phyloP scores from a whole-genome alignment of 2,888 invertebrate genomes.

The Oscheius sp. region DNA sequence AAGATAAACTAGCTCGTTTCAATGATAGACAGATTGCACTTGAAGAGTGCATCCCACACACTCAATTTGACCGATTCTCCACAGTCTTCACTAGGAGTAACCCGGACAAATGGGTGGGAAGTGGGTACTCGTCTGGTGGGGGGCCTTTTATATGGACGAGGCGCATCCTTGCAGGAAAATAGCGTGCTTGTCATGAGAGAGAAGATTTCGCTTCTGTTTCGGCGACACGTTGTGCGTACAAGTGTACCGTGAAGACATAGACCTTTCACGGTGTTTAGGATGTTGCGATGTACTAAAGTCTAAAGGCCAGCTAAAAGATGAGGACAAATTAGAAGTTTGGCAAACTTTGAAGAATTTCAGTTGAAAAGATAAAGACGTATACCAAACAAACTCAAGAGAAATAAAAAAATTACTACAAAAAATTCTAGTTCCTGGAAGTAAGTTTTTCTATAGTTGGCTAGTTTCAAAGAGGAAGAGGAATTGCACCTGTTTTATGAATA shows the following conservation, averaged over 20 bases:
- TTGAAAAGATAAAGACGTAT: too few relatives aligned
- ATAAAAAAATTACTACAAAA: too few relatives aligned
- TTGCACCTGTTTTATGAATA: too few relatives aligned
- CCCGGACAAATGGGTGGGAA: conserved; percentile 15
- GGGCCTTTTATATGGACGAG: conserved; percentile 16
- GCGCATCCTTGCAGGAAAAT: conserved; percentile 30
- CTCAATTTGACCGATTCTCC: neutral
- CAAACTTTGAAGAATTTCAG: too few relatives aligned
- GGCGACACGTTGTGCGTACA: conserved; percentile 18
- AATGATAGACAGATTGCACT: conserved; percentile 5
- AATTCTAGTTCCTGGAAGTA: too few relatives aligned
- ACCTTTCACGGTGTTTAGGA: neutral
- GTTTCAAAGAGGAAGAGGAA: too few relatives aligned
- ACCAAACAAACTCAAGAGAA: too few relatives aligned
- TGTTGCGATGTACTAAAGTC: neutral
- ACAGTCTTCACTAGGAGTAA: neutral
- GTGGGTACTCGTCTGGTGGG: conserved; percentile 22
- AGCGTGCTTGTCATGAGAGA: conserved; percentile 18
- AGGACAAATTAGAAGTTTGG: too few relatives aligned
- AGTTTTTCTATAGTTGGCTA: too few relatives aligned
- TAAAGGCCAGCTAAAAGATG: too few relatives aligned
- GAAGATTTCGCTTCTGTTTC: conserved; percentile 21
- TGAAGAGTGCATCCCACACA: neutral
- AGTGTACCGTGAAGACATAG: neutral
- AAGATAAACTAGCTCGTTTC: neutral